Evolutionary conservation across 2,113 vertebrate genomes (phyloP).

Genomic region (Halichoerus grypus): DNA sequence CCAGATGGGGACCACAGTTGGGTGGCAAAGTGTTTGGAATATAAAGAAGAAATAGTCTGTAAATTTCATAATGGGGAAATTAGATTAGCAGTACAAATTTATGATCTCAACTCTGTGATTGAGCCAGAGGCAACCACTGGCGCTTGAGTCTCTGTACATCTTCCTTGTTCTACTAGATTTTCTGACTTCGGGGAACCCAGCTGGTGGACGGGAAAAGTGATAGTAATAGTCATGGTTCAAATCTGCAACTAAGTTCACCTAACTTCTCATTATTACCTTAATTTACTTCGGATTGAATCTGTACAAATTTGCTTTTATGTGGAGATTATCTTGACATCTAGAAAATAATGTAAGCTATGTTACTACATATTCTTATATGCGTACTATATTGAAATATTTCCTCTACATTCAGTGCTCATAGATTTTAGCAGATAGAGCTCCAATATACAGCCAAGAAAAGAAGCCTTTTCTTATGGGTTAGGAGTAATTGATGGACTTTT

Average conservation of each 20-base stretch:
- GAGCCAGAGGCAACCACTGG: conserved; percentile 54
- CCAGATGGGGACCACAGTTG: conserved; percentile 77
- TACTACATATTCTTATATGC: not conserved
- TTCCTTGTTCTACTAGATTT: conserved; percentile 54
- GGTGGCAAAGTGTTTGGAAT: conserved; percentile 66
- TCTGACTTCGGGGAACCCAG: conserved; percentile 55
- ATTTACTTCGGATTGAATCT: not conserved
- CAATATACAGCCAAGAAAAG: not conserved
- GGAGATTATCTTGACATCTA: not conserved
- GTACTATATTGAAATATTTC: not conserved
- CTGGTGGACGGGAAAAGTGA: not conserved
- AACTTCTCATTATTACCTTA: not conserved
- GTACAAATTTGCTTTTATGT: not conserved
- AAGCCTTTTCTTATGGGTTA: not conserved
- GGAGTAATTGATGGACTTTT: not conserved
- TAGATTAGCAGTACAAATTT: conserved; percentile 58
- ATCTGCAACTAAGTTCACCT: not conserved
- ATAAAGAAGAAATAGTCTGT: conserved; percentile 70
- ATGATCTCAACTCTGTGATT: conserved; percentile 26
- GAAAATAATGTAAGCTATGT: not conserved
- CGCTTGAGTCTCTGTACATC: not conserved
- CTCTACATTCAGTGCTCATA: not conserved
- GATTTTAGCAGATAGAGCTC: not conserved
- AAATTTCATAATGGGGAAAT: conserved; percentile 62
- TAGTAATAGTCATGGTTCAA: not conserved